Percentiles rank a stretch among this genome's conserved stretches.
Evolutionary conservation across 2,797 vertebrate species (phyloP).

Genomic region (Okamejei kenojei): DNA sequence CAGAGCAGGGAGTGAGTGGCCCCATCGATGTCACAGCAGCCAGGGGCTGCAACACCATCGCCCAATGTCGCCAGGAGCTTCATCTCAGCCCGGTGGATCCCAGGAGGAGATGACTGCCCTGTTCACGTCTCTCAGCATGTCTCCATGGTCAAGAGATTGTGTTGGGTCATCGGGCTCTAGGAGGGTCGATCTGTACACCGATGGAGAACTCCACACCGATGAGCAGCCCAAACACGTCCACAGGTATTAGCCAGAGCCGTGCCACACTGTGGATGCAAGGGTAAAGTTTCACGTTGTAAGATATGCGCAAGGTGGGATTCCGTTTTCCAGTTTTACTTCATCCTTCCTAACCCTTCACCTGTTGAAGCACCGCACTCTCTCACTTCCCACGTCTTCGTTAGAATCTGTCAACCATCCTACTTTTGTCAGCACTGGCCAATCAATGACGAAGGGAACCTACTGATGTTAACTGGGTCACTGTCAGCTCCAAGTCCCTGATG

Average conservation of each 20-base stretch:
- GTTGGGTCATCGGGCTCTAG: neutral
- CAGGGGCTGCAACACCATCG: neutral
- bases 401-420: neutral
- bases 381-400: neutral
- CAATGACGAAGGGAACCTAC: neutral
- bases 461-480: neutral
- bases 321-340: neutral
- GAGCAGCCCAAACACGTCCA: neutral
- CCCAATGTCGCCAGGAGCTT: neutral
- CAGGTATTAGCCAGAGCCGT: neutral
- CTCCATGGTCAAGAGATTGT: conserved; percentile 41
- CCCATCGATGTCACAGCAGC: neutral
- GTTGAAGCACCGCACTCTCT: neutral
- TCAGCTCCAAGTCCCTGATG: neutral
- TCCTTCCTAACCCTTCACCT: neutral
- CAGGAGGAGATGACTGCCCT: neutral
- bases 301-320: neutral
- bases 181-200: neutral
- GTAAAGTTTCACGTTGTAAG: neutral
- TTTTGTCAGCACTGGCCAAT: too few species aligned
- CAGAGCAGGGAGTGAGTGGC: neutral
- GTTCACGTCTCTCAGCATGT: conserved; percentile 37
- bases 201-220: neutral
- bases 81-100: neutral
- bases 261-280: neutral